phyloP scores from a whole-genome alignment of 2,797 vertebrate species.

The Luscinia luscinia region DNA sequence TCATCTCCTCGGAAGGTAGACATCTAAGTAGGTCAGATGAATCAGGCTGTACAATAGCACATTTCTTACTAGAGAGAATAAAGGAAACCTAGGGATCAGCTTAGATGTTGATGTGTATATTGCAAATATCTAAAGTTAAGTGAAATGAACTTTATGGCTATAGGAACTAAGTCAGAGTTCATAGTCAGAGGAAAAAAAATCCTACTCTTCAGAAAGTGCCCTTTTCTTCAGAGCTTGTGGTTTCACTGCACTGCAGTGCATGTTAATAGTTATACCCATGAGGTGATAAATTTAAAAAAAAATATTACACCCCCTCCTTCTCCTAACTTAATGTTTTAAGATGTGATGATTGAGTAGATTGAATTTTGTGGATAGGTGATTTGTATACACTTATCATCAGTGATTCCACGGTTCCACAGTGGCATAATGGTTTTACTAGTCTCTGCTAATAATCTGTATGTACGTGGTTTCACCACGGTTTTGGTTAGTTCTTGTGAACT shows the following conservation, averaged over 20 bases:
- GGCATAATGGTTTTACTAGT: neutral
- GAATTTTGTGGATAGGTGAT: neutral
- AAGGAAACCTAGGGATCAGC: neutral
- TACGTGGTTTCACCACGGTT: neutral
- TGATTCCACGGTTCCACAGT: neutral
- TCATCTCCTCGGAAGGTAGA: conserved; percentile 8
- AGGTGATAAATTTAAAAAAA: neutral
- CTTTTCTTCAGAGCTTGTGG: neutral
- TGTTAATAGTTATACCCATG: neutral
- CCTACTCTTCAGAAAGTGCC: neutral
- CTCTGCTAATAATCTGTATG: neutral
- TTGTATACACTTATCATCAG: neutral
- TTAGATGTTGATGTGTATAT: neutral
- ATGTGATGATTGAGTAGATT: neutral
- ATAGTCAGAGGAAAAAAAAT: neutral
- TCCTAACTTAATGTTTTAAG: neutral
- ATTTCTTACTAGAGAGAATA: conserved; percentile 24
- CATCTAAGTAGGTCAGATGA: conserved; percentile 61
- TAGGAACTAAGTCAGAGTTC: neutral
- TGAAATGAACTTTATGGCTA: neutral
- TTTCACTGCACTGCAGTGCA: neutral
- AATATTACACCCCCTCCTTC: neutral
- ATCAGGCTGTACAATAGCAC: conserved; percentile 28
- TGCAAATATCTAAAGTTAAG: neutral
- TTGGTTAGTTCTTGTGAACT: neutral